phyloP scores from a whole-genome alignment of 2,888 invertebrate genomes.

The Neria commutata region DNA sequence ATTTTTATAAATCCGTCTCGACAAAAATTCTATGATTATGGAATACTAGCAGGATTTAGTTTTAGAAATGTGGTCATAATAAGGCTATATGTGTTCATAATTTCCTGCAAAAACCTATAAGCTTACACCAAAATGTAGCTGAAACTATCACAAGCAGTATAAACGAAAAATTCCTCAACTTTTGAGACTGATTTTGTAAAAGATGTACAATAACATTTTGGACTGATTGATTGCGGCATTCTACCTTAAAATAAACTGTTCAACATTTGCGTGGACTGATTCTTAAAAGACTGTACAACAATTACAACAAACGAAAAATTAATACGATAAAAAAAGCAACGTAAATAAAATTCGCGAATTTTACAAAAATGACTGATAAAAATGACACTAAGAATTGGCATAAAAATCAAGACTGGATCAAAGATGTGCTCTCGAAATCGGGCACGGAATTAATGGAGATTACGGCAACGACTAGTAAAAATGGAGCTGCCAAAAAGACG shows the following conservation, averaged over 20 bases:
- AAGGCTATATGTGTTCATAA: no score
- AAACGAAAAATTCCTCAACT: constrained; percentile 9
- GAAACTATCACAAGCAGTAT: neutral
- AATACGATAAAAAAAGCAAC: constrained; percentile 18
- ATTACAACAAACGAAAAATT: neutral
- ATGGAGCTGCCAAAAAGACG: constrained; percentile 22
- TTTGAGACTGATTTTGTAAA: constrained; percentile 11
- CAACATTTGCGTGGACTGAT: neutral
- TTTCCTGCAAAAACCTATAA: no score
- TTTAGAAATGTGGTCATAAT: no score
- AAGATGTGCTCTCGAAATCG: constrained; percentile 63
- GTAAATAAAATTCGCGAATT: constrained; percentile 11
- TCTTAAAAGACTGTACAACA: neutral
- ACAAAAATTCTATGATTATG: no score
- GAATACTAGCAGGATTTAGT: no score
- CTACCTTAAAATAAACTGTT: neutral
- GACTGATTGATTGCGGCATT: constrained; percentile 18
- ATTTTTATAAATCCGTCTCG: no score
- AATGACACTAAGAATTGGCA: constrained; percentile 49
- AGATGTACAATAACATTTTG: constrained; percentile 9
- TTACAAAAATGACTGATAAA: constrained; percentile 47
- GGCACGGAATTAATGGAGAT: constrained; percentile 59
- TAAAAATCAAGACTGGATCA: constrained; percentile 64
- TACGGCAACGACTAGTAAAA: constrained; percentile 38
- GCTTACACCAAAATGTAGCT: no score